phyloP scores from a whole-genome alignment of 1,140 invertebrate genomes.

The Tribolium madens region DNA sequence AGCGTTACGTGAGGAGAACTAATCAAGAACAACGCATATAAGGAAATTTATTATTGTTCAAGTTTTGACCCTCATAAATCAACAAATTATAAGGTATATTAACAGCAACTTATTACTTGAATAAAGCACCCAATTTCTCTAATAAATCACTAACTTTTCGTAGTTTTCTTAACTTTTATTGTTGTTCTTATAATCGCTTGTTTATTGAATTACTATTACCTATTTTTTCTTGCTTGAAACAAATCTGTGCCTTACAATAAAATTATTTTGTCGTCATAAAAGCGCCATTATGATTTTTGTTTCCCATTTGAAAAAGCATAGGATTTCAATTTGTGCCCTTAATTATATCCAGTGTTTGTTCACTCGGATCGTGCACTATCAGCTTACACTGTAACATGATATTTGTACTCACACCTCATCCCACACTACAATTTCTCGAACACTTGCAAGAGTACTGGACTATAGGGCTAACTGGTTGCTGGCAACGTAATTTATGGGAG shows the following conservation, averaged over 20 bases:
- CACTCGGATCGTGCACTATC: conserved; percentile 36
- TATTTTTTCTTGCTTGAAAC: too few species aligned
- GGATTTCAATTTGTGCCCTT: conserved; percentile 7
- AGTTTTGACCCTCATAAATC: conserved; percentile 18
- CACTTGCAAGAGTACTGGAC: background rate
- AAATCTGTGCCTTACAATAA: too few species aligned
- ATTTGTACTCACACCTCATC: conserved; percentile 29
- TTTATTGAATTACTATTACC: too few species aligned
- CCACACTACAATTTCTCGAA: conserved; percentile 4
- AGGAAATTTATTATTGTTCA: background rate
- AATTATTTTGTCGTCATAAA: too few species aligned
- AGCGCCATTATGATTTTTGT: too few species aligned
- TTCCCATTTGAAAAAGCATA: background rate
- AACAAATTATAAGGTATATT: conserved; percentile 14
- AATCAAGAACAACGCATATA: background rate
- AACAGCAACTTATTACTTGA: conserved; percentile 6
- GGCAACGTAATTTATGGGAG: conserved; percentile 12
- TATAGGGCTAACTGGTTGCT: conserved; percentile 9
- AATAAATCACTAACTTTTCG: background rate
- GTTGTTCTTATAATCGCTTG: background rate
- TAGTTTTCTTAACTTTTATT: background rate
- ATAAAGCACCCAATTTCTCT: background rate
- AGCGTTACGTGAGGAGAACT: background rate
- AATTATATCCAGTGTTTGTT: conserved; percentile 22
- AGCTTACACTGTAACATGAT: conserved; percentile 31